These are phyloP conservation scores for Rhizomys pruinosus DNA, from an alignment of 2,113 vertebrate species.

Conservation along the genomic window DNA sequence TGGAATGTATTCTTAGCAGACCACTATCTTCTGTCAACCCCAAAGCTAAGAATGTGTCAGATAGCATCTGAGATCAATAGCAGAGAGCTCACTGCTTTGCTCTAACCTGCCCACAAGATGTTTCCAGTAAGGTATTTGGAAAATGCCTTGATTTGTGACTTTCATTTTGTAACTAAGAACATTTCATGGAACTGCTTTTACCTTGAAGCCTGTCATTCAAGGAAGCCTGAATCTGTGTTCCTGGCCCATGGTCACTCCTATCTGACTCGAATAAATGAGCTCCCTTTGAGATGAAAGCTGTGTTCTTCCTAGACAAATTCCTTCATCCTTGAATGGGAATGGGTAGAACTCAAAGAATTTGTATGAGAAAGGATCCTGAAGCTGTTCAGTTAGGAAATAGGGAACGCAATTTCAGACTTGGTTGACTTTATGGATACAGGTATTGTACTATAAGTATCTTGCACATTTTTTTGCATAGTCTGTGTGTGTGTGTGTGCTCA, in stretches of 20 bases:
- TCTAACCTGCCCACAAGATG: too few relatives aligned
- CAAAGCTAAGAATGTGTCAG: neutral
- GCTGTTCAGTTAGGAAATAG: neutral
- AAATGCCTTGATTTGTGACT: neutral
- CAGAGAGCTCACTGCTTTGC: neutral
- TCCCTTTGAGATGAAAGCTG: neutral
- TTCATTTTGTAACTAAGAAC: neutral
- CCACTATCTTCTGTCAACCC: neutral
- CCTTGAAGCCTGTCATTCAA: neutral
- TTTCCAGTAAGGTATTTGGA: neutral
- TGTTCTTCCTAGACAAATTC: neutral
- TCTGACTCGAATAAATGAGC: too few relatives aligned
- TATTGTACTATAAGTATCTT: neutral
- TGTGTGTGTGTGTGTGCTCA: neutral
- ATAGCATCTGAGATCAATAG: neutral
- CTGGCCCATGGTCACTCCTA: neutral
- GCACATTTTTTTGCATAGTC: neutral
- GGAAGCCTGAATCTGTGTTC: too few relatives aligned
- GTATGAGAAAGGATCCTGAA: neutral
- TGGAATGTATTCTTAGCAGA: neutral
- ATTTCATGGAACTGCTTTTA: neutral
- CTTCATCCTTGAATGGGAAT: neutral
- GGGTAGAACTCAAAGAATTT: neutral
- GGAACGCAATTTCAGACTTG: neutral
- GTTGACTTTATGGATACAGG: neutral